These are phyloP conservation scores for Pachydiplax longipennis DNA, from an alignment of 2,888 invertebrate species.

Conservation along the genomic window DNA sequence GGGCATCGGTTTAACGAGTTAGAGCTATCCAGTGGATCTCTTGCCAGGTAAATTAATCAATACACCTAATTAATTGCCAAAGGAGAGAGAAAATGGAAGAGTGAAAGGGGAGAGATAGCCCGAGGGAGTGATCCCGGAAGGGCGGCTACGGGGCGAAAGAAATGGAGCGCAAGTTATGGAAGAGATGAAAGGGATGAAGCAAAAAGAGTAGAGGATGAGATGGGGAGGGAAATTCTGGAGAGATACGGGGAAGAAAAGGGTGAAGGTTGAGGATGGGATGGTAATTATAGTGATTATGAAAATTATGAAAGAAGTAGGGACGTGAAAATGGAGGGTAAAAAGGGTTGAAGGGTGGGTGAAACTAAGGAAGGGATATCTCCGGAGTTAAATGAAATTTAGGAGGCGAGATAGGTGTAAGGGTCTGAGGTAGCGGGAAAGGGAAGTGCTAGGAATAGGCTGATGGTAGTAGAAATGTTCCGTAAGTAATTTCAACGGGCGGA, in stretches of 20 bases:
- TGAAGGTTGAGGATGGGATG: background rate
- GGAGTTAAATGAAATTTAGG: too few species aligned
- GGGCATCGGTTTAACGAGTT: background rate
- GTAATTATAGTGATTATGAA: too few species aligned
- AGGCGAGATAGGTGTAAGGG: too few species aligned
- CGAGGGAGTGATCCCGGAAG: background rate
- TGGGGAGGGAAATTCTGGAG: background rate
- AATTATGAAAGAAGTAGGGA: too few species aligned
- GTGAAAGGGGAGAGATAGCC: background rate
- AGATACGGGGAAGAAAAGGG: background rate
- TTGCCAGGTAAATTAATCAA: background rate
- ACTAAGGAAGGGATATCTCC: too few species aligned
- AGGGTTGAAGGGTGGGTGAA: too few species aligned
- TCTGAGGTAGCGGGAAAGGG: too few species aligned
- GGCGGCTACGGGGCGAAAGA: background rate
- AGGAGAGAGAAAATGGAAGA: background rate
- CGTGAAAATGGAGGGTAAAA: too few species aligned
- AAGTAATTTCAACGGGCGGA: too few species aligned
- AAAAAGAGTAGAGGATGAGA: background rate
- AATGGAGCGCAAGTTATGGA: background rate
- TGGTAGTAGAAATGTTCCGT: too few species aligned
- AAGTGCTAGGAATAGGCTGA: too few species aligned
- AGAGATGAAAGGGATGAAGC: background rate
- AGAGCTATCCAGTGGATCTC: background rate
- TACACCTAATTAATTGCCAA: background rate